phyloP scores from a whole-genome alignment of 1,140 invertebrate genomes.

The Bombus huntii region DNA sequence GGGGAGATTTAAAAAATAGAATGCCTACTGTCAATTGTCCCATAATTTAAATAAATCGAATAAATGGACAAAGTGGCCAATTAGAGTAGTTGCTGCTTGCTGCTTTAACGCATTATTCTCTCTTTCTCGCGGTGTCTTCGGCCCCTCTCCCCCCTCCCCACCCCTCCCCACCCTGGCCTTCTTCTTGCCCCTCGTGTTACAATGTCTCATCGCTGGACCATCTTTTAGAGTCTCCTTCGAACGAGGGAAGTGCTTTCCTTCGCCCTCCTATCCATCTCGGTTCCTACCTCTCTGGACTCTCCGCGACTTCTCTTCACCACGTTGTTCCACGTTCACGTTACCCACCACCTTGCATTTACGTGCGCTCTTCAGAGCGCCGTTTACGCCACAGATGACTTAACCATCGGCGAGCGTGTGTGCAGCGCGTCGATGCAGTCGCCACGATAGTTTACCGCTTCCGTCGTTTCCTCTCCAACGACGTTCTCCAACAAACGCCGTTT shows the following conservation, averaged over 20 bases:
- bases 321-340: constrained; percentile 51
- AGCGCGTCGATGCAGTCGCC: not conserved
- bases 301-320: not conserved
- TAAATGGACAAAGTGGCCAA: constrained; percentile 84
- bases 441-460: not conserved
- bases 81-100: constrained; percentile 82
- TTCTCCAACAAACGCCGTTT: too few species aligned
- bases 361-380: constrained; percentile 27
- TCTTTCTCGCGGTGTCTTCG: constrained; percentile 75
- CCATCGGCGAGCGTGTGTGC: not conserved
- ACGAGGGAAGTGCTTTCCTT: constrained; percentile 1
- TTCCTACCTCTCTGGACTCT: not conserved
- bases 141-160: constrained; percentile 43
- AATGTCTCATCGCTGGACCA: not conserved
- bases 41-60: constrained; percentile 84
- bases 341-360: constrained; percentile 55
- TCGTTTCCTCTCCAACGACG: not conserved
- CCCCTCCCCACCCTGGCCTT: not conserved
- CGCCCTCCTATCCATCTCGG: not conserved
- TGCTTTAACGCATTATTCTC: constrained; percentile 82
- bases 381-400: constrained; percentile 53
- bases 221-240: constrained; percentile 28
- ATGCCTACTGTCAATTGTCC: constrained; percentile 84
- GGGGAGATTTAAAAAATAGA: constrained; percentile 84
- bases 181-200: not conserved